Percentiles rank a stretch among this genome's conserved stretches.
phyloP scores from a whole-genome alignment of 2,888 invertebrate genomes.

The Rhorus exstirpatorius region DNA sequence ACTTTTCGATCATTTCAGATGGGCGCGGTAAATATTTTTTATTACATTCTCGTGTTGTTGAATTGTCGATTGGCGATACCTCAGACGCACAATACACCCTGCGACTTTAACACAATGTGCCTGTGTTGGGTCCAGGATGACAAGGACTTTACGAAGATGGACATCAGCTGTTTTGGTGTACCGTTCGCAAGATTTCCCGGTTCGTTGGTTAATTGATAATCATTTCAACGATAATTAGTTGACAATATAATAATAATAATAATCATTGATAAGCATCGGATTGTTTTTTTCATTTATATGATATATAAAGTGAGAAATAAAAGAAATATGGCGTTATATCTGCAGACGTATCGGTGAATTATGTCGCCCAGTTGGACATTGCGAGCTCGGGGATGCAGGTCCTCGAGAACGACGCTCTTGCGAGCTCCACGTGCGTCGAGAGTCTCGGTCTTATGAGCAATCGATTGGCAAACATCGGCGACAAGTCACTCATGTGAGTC shows the following conservation, averaged over 20 bases:
- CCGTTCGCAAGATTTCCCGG: conserved; percentile 92
- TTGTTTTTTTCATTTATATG: no score
- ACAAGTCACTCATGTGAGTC: conserved; percentile 92
- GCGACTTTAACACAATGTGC: conserved; percentile 91
- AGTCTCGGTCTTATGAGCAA: conserved; percentile 94
- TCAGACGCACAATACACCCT: conserved; percentile 87
- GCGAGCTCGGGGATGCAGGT: conserved; percentile 93
- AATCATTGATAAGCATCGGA: no score
- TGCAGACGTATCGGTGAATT: conserved; percentile 93
- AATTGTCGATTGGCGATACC: conserved; percentile 86
- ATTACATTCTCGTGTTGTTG: conserved; percentile 73
- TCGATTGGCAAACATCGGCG: conserved; percentile 92
- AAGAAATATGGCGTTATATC: conserved; percentile 73
- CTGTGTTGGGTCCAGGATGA: conserved; percentile 89
- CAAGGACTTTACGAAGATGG: conserved; percentile 84
- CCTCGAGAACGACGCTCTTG: conserved; percentile 92
- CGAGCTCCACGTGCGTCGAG: conserved; percentile 89
- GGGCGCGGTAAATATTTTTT: conserved; percentile 65
- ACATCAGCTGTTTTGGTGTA: conserved; percentile 90
- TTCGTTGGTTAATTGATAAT: conserved; percentile 79
- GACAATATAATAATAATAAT: background rate
- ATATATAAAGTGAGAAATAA: conserved; percentile 1
- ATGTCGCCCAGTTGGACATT: conserved; percentile 93
- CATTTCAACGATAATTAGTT: background rate
- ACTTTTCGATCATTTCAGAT: conserved; percentile 54